Percentiles rank a stretch among this genome's conserved stretches.
phyloP scores from a whole-genome alignment of 64 coral and sea anemone species.

The Porites lutea region DNA sequence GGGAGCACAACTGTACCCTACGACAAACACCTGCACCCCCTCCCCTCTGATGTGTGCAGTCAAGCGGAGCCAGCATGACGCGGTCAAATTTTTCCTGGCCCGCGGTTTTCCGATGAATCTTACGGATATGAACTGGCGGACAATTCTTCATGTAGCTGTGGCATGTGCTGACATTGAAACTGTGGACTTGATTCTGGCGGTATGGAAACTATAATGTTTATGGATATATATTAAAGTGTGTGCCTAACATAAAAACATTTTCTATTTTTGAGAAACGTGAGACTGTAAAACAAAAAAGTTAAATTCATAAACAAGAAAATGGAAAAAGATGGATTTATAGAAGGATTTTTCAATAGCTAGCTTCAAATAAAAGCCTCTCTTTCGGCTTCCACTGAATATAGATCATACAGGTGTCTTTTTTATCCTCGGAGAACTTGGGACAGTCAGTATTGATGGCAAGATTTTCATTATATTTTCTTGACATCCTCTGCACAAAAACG shows the following conservation, averaged over 20 bases:
- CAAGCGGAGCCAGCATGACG: constrained; percentile 40
- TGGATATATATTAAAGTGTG: not conserved
- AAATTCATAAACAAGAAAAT: too few species aligned
- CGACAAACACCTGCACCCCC: not conserved
- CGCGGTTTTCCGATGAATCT: constrained; percentile 25
- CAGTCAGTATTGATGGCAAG: too few species aligned
- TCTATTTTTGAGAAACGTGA: too few species aligned
- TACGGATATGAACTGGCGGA: constrained; percentile 58
- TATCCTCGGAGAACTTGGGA: too few species aligned
- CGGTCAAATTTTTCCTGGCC: constrained; percentile 52
- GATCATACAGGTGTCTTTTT: too few species aligned
- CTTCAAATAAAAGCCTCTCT: too few species aligned
- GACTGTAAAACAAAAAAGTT: too few species aligned
- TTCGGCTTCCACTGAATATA: too few species aligned
- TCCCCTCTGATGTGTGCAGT: constrained; percentile 66
- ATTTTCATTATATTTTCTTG: too few species aligned
- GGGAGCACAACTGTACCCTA: constrained; percentile 41
- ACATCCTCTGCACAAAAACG: too few species aligned
- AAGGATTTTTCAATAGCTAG: too few species aligned
- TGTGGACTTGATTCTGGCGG: constrained; percentile 60
- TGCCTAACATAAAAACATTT: not conserved
- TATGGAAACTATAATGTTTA: not conserved
- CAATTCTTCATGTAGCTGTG: constrained; percentile 57
- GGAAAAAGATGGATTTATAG: too few species aligned
- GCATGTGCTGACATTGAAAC: constrained; percentile 63